A percentile compares a stretch with the other conserved stretches of the same genome.
Evolutionary conservation across 2,113 vertebrate genomes (phyloP).

Genomic region (Thinocorus orbignyianus): DNA sequence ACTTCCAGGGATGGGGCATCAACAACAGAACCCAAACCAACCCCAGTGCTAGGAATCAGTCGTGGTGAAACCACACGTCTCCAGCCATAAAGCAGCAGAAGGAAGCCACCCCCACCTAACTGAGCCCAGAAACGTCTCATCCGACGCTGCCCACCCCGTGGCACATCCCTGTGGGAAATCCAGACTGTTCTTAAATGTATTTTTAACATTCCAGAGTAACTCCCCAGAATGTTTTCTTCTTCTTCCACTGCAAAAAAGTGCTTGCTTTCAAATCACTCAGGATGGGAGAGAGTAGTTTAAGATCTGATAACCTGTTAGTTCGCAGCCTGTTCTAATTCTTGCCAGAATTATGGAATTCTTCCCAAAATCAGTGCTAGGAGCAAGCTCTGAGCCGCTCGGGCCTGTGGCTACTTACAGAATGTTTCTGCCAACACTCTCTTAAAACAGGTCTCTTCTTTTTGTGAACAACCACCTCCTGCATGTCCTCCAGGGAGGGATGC

Average conservation of each 20-base stretch:
- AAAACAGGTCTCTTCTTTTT: constrained; percentile 96
- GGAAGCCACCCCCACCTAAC: too few species aligned
- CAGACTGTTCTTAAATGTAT: neutral
- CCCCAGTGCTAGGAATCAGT: too few species aligned
- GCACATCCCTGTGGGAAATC: neutral
- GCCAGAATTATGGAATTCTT: neutral
- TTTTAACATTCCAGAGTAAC: neutral
- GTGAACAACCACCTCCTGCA: constrained; percentile 98
- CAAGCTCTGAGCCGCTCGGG: accelerated
- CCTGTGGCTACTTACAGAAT: constrained; percentile 82
- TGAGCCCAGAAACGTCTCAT: accelerated
- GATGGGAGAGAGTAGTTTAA: neutral
- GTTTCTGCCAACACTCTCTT: constrained; percentile 97
- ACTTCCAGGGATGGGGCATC: too few species aligned
- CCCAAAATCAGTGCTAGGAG: neutral
- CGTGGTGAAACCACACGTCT: too few species aligned
- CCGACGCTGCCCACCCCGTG: accelerated
- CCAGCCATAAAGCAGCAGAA: too few species aligned
- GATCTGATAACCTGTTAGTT: too few species aligned
- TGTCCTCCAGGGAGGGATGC: constrained; percentile 97
- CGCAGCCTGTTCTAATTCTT: neutral
- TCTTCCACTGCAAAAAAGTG: neutral
- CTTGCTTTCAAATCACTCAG: neutral
- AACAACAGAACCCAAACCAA: too few species aligned
- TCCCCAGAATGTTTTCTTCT: too few species aligned